Evolutionary conservation across 2,113 vertebrate genomes (phyloP), one percentile per base, ranked within the genome.

Genomic region (Pangasianodon gigas): DNA sequence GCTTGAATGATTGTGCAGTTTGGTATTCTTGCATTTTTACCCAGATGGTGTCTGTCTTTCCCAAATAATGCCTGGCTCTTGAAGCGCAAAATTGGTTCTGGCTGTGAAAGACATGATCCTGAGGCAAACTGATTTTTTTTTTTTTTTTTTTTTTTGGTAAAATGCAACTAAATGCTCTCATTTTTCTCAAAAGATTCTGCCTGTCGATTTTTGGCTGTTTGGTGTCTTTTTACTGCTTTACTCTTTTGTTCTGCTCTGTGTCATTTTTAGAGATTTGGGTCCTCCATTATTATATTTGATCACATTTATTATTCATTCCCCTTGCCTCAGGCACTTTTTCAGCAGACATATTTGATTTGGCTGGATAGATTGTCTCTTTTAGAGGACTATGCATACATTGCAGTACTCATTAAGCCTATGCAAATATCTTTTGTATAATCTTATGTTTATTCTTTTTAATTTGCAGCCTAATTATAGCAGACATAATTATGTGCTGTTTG

Each of bases 71-170:
- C 74, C 26, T 80, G 58, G 60, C 29, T 37, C 82, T 65, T 41
- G n/a, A 87, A 77, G 85, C 67, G 7, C 56, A 85, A 85, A 88
- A 85, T 85, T 90, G 71, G 84, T 62, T 88, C 69, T 74, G 69
- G 44, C 48, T 87, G 80, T 71, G 67, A 62, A 87, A 32, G 65
- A 75, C n/a, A 84, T 74, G 48, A 67, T 48, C 29, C 62, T 74
- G 19, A 74, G 32, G 67, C 67, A 11, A 69, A 37, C 13, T 9
- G 6, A 80, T 13, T 18, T n/a, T 80, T 51, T 6, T 1, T 32
- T 19, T 19, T 1, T 54, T 32, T 67, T 65, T 0, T 69, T 69
- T 69, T 11, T 77, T 46, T 7, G 4, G 32, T 14, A 69, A 29
- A 69, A 4, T 48, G 46, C 44, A n/a, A 80, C 11, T 51, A 26